These are phyloP conservation scores for Drosophila aldrichi DNA, from an alignment of 2,888 invertebrate genomes.

Conservation along the genomic window DNA sequence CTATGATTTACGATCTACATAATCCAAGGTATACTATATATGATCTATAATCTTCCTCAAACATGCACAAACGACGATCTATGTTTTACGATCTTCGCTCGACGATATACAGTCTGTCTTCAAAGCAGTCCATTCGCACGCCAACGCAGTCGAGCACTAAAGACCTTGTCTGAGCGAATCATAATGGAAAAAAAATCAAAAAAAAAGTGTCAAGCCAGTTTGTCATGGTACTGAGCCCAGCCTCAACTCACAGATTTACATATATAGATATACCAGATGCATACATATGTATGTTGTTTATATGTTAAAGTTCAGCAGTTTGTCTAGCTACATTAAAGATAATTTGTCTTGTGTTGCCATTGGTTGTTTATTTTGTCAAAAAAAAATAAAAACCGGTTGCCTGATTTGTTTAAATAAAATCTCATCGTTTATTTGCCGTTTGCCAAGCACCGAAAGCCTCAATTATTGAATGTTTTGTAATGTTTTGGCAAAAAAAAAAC, in stretches of 20 bases:
- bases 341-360: conserved; percentile 30
- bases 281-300: conserved; percentile 36
- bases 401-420: conserved; percentile 66
- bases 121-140: conserved; percentile 41
- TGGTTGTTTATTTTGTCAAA: conserved; percentile 27
- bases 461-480: conserved; percentile 59
- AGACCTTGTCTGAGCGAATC: conserved; percentile 60
- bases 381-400: conserved; percentile 65
- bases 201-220: conserved; percentile 53
- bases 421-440: conserved; percentile 35
- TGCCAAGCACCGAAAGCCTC: conserved; percentile 24
- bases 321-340: conserved; percentile 25
- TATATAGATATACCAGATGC: conserved; percentile 5
- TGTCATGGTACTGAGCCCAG: conserved; percentile 32
- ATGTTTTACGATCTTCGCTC: conserved; percentile 22
- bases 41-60: background rate
- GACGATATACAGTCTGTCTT: conserved; percentile 4
- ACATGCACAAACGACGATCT: background rate
- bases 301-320: conserved; percentile 72
- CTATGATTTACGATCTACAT: background rate
- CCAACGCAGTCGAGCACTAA: conserved; percentile 40
- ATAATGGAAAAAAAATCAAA: background rate
- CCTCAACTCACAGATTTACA: conserved; percentile 16
- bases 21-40: no score
- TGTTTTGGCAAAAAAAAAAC: conserved; percentile 10